Evolutionary conservation across 2,888 invertebrate species (phyloP).

Genomic region (Drosophila paranaensis): DNA sequence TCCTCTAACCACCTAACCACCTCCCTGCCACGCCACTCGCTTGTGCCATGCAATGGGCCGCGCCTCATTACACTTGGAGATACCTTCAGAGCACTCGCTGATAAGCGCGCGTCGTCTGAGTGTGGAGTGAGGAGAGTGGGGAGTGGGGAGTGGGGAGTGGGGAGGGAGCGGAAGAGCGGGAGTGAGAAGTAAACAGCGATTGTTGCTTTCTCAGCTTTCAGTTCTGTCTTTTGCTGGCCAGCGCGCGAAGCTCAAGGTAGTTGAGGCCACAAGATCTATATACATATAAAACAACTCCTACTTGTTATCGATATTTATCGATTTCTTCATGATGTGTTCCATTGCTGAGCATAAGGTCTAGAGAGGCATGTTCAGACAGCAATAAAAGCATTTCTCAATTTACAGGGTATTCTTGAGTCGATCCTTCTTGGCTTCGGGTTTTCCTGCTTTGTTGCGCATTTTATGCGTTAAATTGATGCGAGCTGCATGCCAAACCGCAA

Average conservation of each 20-base stretch:
- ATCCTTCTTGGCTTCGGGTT: conserved; percentile 11
- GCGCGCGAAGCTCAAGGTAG: not conserved
- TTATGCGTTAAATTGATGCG: conserved; percentile 61
- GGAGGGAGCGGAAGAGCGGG: not conserved
- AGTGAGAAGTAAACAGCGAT: conserved; percentile 25
- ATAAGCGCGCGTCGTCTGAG: conserved; percentile 31
- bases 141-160: not conserved
- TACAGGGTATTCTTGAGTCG: conserved; percentile 1
- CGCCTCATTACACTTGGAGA: conserved; percentile 62
- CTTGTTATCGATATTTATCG: not conserved
- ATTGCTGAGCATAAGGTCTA: no score
- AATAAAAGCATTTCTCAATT: no score
- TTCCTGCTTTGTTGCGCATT: conserved; percentile 45
- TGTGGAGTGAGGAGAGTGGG: not conserved
- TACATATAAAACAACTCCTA: no score
- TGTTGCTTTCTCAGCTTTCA: conserved; percentile 49
- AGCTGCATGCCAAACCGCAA: conserved; percentile 50
- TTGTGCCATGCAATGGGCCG: conserved; percentile 32
- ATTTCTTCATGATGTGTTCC: not conserved
- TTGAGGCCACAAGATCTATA: not conserved
- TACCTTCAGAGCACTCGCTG: conserved; percentile 39
- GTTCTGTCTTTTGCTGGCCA: conserved; percentile 2
- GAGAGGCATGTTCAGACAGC: no score
- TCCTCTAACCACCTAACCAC: not conserved
- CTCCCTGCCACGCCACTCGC: not conserved